phyloP scores from a whole-genome alignment of 2,888 invertebrate species.

The Drosophila tripunctata region DNA sequence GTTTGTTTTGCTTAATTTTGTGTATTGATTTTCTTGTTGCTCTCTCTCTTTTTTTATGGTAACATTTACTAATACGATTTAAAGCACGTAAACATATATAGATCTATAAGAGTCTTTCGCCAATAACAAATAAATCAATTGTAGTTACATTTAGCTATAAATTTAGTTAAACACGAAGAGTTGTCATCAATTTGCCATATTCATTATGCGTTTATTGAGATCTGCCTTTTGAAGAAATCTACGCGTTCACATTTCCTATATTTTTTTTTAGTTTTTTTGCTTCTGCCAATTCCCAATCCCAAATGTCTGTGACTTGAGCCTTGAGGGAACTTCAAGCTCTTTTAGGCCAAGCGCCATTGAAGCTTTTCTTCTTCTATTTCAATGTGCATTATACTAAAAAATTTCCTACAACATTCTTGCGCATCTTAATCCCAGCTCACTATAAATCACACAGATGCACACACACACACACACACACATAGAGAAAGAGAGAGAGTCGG shows the following conservation, averaged over 20 bases:
- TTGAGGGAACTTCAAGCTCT: conserved; percentile 41
- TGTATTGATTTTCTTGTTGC: conserved; percentile 33
- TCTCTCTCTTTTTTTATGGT: conserved; percentile 1
- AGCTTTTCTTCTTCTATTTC: conserved; percentile 1
- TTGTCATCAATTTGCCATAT: conserved; percentile 11
- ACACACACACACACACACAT: conserved; percentile 13
- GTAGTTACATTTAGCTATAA: neutral
- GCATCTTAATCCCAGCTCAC: conserved; percentile 75
- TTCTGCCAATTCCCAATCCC: conserved; percentile 32
- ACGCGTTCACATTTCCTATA: neutral
- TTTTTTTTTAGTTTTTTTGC: too few species aligned
- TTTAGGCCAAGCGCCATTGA: conserved; percentile 40
- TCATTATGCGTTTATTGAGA: conserved; percentile 39
- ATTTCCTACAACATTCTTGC: conserved; percentile 70
- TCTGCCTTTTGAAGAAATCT: conserved; percentile 12
- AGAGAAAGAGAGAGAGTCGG: conserved; percentile 26
- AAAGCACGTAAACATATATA: conserved; percentile 42
- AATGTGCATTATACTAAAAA: conserved; percentile 65
- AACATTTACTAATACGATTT: conserved; percentile 49
- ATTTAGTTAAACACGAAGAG: neutral
- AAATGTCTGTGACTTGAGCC: conserved; percentile 50
- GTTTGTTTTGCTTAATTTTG: conserved; percentile 5
- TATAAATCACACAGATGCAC: conserved; percentile 69
- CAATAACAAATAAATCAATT: neutral
- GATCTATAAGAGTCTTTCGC: neutral